Evolutionary conservation across 2,113 vertebrate species (phyloP), one percentile per base, ranked within the genome.

Genomic region (Nibea albiflora): DNA sequence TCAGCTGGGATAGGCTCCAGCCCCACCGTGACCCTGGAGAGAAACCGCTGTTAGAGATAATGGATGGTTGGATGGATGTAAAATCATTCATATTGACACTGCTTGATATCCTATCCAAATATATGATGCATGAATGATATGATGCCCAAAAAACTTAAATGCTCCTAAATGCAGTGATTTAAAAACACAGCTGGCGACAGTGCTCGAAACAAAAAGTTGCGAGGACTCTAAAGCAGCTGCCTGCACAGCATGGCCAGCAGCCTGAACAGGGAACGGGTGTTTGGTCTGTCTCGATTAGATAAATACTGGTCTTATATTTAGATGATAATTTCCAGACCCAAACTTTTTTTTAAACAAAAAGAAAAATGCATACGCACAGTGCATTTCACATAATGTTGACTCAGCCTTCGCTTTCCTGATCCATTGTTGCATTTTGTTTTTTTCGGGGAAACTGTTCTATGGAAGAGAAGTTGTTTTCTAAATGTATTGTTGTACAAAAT

Each of bases 291-390:
- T 53, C 26, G 19, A 72, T 49, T 50, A 44, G 28, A 74, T 69
- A 69, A 72, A 63, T 42, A 84, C 60, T 26, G 42, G 17, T n/a
- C 26, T 52, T 22, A 22, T 70, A 7, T 6, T 22, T 22, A 54
- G 52, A 54, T 4, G 10, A 52, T 50, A n/a, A 60, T 52, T 67
- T 65, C 46, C 12, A 50, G 2, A 57, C 5, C 8, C 11, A 39
- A 46, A 57, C 5, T 5, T 20, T 49, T 49, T 39, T 50, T 49
- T 7, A 50, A 49, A 49, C 44, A 31, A 10, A 75, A 39, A 26
- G 3, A 54, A 62, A 76, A 49, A 35, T 66, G 44, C 4, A 16
- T 65, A 77, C 52, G 28, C 19, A 10, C 0, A n/a, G 10, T 22
- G 20, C 52, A 2, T 44, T 28, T 70, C 68, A 57, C 53, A 66